Evolutionary conservation across 2,797 vertebrate genomes (phyloP).

Genomic region (Cuniculus paca): DNA sequence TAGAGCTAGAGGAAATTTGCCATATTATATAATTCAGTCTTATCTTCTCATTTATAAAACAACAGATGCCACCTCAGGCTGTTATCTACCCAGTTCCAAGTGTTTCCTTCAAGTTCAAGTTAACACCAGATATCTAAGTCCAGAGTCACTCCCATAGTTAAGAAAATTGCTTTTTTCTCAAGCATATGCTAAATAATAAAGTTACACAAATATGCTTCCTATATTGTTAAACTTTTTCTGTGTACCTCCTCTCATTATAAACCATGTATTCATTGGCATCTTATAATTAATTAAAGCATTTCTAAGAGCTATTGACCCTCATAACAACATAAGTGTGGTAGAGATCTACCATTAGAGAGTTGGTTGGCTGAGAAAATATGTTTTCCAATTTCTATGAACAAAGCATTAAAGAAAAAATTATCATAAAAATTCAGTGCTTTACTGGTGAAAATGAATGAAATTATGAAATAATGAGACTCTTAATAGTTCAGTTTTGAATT

Average conservation of each 20-base stretch:
- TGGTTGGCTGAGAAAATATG: not conserved
- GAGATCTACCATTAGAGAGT: not conserved
- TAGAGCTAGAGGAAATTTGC: not conserved
- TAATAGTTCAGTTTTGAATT: not conserved
- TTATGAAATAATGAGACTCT: not conserved
- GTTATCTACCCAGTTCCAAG: not conserved
- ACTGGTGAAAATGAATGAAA: not conserved
- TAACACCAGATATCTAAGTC: not conserved
- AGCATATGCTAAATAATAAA: not conserved
- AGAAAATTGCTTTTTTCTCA: not conserved
- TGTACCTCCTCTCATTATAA: not conserved
- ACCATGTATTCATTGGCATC: not conserved
- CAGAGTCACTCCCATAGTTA: not conserved
- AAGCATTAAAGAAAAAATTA: not conserved
- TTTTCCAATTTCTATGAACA: not conserved
- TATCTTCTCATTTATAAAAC: not conserved
- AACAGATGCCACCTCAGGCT: not conserved
- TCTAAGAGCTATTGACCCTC: not conserved
- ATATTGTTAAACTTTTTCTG: not conserved
- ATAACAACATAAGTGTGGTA: not conserved
- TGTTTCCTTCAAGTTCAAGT: not conserved
- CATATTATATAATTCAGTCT: not conserved
- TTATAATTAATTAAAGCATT: conserved; percentile 39
- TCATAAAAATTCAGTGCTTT: not conserved
- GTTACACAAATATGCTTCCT: not conserved